A percentile compares a stretch with the other conserved stretches of the same genome.
Conservation (phyloP, 2,113 vertebrate species). For the Scortum barcoo region DNA sequence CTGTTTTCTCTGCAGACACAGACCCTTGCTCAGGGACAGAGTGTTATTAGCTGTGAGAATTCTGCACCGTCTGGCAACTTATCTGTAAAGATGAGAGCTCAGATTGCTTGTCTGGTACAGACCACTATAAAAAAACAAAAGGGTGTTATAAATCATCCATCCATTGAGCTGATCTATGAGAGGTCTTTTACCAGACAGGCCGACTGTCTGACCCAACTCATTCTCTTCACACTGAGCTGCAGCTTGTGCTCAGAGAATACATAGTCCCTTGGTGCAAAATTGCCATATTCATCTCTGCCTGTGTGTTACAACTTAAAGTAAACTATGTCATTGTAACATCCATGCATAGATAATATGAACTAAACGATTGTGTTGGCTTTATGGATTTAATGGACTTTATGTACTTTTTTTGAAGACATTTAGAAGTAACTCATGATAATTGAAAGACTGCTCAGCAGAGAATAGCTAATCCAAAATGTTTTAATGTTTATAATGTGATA, state of each 20-base stretch:
- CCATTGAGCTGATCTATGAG: neutral
- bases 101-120: neutral
- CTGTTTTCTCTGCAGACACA: neutral
- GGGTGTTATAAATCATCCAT: slow-evolving; percentile 2
- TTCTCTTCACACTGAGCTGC: neutral
- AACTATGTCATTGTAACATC: neutral
- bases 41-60: neutral
- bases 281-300: neutral
- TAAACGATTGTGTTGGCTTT: neutral
- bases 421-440: neutral
- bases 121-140: neutral
- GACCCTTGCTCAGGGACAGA: neutral
- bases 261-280: neutral
- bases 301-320: neutral
- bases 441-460: neutral
- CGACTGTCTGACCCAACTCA: neutral
- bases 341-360: neutral
- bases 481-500: neutral
- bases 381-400: neutral
- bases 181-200: neutral
- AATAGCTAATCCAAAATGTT: neutral
- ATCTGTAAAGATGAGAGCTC: neutral
- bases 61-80: neutral
- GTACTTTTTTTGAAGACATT: neutral
- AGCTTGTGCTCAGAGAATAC: neutral